These are phyloP conservation scores for Calephelis perditalis DNA, from an alignment of 2,888 invertebrate genomes.

Conservation along the genomic window DNA sequence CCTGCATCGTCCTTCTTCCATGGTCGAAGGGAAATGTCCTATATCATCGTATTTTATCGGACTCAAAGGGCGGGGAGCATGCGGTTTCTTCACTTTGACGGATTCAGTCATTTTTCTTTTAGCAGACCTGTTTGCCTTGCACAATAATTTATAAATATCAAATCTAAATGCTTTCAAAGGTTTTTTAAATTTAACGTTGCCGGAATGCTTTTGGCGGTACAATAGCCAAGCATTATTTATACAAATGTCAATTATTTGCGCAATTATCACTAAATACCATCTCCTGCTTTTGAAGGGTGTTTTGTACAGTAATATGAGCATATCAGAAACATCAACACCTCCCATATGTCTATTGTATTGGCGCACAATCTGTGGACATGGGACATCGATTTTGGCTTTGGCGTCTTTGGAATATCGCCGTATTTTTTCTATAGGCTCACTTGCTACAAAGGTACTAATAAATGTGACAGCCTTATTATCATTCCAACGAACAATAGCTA, in stretches of 20 bases:
- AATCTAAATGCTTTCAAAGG: constrained; percentile 20
- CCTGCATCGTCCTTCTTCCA: constrained; percentile 26
- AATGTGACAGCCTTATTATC: too few species aligned
- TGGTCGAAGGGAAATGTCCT: constrained; percentile 23
- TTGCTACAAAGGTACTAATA: too few species aligned
- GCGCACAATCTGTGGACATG: constrained; percentile 29
- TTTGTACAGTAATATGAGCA: constrained; percentile 26
- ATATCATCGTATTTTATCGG: constrained; percentile 23
- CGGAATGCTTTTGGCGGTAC: constrained; percentile 20
- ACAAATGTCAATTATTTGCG: constrained; percentile 16
- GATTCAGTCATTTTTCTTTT: constrained; percentile 17
- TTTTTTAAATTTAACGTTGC: constrained; percentile 19
- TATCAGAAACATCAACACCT: constrained; percentile 30
- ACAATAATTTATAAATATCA: constrained; percentile 19
- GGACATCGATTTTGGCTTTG: constrained; percentile 21
- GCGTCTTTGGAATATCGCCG: constrained; percentile 25
- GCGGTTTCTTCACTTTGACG: constrained; percentile 19
- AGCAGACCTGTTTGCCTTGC: constrained; percentile 17
- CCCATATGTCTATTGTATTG: constrained; percentile 33
- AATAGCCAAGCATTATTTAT: constrained; percentile 23
- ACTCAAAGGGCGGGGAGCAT: constrained; percentile 18
- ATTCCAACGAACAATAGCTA: too few species aligned
- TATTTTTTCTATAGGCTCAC: constrained; percentile 16
- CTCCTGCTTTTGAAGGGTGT: constrained; percentile 19
- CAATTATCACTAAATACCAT: constrained; percentile 19